Conservation (phyloP, 2,113 vertebrate genomes). For the Sebastes schlegelii region DNA sequence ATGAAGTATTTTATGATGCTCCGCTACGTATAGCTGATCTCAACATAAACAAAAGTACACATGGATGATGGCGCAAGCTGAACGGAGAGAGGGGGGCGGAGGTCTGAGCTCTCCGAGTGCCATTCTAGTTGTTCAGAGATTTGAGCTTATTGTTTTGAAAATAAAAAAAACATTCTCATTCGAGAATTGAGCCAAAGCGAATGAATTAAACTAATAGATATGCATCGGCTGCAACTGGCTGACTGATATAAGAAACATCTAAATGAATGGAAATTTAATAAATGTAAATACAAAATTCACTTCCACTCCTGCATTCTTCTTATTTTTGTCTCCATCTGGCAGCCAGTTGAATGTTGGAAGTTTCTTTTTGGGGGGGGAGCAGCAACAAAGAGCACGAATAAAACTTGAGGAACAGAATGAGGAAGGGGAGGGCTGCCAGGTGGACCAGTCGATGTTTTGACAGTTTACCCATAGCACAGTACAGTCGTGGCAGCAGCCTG, state of each 20-base stretch:
- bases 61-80: too few relatives aligned
- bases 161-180: too few relatives aligned
- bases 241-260: neutral
- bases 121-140: too few relatives aligned
- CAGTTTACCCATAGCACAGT: slow-evolving; percentile 69
- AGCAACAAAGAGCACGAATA: slow-evolving; percentile 34
- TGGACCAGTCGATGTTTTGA: slow-evolving; percentile 73
- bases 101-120: too few relatives aligned
- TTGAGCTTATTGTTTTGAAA: too few relatives aligned
- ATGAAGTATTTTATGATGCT: too few relatives aligned
- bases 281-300: neutral
- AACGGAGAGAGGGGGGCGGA: too few relatives aligned
- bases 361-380: slow-evolving; percentile 18
- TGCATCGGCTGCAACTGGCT: neutral
- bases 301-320: neutral
- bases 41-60: too few relatives aligned
- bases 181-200: too few relatives aligned
- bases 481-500: slow-evolving; percentile 66
- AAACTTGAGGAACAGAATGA: slow-evolving; percentile 41
- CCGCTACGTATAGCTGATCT: too few relatives aligned
- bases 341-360: slow-evolving; percentile 20
- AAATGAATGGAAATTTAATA: neutral
- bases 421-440: slow-evolving; percentile 54
- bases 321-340: slow-evolving; percentile 13
- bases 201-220: too few relatives aligned